Conservation (phyloP, 2,888 invertebrate genomes). For the Apamea epomidion region DNA sequence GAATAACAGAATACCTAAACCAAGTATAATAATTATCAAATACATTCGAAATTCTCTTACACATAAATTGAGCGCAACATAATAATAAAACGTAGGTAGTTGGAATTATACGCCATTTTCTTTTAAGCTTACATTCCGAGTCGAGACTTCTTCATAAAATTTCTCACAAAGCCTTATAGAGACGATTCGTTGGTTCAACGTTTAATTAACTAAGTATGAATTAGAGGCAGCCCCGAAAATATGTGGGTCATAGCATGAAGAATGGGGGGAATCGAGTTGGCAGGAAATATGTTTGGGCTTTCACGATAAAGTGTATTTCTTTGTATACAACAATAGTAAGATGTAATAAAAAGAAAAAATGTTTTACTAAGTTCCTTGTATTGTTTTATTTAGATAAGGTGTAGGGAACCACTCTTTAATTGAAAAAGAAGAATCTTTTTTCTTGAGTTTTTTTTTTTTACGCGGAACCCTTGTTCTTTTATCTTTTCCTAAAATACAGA, state of each 20-base stretch:
- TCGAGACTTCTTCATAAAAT: conserved; percentile 47
- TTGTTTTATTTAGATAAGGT: neutral
- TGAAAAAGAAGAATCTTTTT: too few species aligned
- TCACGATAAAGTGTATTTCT: conserved; percentile 15
- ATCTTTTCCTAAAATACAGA: too few species aligned
- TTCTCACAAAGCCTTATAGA: conserved; percentile 28
- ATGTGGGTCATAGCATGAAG: conserved; percentile 43
- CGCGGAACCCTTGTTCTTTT: too few species aligned
- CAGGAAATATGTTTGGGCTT: conserved; percentile 28
- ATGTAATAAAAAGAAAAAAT: neutral
- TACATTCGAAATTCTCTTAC: neutral
- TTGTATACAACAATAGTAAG: conserved; percentile 11
- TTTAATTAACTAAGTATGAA: conserved; percentile 55
- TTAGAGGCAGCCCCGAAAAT: conserved; percentile 31
- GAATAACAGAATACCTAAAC: neutral
- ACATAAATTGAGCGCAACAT: neutral
- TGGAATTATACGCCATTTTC: conserved; percentile 18
- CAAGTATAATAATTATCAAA: neutral
- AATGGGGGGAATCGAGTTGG: conserved; percentile 22
- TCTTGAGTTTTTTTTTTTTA: too few species aligned
- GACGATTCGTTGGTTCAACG: conserved; percentile 40
- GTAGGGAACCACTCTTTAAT: too few species aligned
- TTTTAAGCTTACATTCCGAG: conserved; percentile 14
- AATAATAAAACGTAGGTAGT: conserved; percentile 1
- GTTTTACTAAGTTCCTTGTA: neutral